Conservation (phyloP, 2,113 vertebrate genomes). For the Orycteropus afer region DNA sequence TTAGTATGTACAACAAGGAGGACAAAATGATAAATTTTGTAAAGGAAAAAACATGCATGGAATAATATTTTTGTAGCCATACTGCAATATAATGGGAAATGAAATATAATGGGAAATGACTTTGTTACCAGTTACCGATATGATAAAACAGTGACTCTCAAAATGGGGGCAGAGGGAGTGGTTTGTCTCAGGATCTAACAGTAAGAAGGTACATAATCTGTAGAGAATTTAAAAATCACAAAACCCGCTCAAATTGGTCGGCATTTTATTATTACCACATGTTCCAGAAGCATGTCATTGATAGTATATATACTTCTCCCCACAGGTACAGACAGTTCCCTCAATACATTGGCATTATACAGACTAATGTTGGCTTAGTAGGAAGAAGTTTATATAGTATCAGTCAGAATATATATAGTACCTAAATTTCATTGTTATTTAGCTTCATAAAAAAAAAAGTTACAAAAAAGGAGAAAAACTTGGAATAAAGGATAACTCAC, state of each 20-base stretch:
- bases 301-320: background rate
- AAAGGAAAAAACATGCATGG: background rate
- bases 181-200: background rate
- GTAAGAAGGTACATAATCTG: background rate
- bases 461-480: background rate
- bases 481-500: slow-evolving; percentile 8
- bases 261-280: background rate
- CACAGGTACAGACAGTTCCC: background rate
- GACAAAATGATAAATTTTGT: slow-evolving; percentile 3
- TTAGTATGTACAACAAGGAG: slow-evolving; percentile 1
- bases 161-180: no score
- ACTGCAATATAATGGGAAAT: no score
- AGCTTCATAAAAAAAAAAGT: background rate
- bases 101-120: background rate
- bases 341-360: rapidly evolving
- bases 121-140: background rate
- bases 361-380: background rate
- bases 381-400: background rate
- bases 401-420: background rate
- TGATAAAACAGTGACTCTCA: background rate
- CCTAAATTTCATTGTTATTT: background rate
- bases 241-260: background rate
- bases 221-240: background rate
- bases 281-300: background rate
- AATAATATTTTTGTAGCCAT: background rate